Evolutionary conservation across 2,888 invertebrate species (phyloP).

Genomic region (Notodonta dromedarius): DNA sequence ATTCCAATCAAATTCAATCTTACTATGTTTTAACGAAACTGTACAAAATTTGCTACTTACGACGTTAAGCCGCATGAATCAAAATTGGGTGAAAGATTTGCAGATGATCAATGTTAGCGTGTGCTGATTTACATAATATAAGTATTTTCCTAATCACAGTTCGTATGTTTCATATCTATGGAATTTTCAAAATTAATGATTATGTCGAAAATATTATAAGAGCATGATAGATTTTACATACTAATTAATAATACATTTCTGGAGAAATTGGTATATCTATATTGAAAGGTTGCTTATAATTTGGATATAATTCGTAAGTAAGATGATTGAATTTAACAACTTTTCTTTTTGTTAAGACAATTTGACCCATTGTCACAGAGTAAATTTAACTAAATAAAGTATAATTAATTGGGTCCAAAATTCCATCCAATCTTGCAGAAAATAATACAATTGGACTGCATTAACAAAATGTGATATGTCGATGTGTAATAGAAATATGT

Average conservation of each 20-base stretch:
- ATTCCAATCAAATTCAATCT: conserved; percentile 50
- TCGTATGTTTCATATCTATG: conserved; percentile 40
- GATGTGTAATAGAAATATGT: conserved; percentile 60
- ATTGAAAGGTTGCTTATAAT: conserved; percentile 71
- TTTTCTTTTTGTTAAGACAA: conserved; percentile 58
- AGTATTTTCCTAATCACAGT: conserved; percentile 42
- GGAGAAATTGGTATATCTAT: conserved; percentile 68
- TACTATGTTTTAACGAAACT: conserved; percentile 47
- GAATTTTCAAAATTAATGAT: conserved; percentile 62
- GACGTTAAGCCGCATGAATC: conserved; percentile 28
- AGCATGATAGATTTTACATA: conserved; percentile 68
- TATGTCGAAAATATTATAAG: conserved; percentile 66
- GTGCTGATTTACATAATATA: conserved; percentile 46
- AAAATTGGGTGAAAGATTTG: conserved; percentile 26
- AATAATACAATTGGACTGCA: conserved; percentile 72
- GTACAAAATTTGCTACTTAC: conserved; percentile 49
- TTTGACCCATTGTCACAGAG: conserved; percentile 70
- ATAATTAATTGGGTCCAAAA: conserved; percentile 79
- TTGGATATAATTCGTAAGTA: conserved; percentile 63
- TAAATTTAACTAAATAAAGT: conserved; percentile 64
- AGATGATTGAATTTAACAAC: conserved; percentile 56
- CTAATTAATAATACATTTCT: conserved; percentile 53
- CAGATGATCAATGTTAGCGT: conserved; percentile 46
- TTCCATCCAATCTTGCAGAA: conserved; percentile 78
- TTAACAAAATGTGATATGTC: conserved; percentile 69